Base-by-base conservation (phyloP, 2,113 vertebrate species). In the Columbina picui region DNA sequence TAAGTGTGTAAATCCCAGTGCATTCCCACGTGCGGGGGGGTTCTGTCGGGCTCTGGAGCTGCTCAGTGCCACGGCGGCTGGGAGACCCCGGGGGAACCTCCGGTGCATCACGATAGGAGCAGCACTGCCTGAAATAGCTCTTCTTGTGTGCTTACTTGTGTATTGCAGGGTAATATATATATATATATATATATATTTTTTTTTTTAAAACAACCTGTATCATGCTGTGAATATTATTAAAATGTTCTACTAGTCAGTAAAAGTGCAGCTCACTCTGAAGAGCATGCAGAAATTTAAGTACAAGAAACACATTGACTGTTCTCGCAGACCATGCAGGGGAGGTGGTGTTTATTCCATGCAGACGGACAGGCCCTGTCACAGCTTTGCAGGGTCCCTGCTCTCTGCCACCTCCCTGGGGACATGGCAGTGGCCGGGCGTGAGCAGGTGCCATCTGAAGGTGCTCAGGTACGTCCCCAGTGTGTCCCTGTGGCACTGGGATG, bases 221-320 rank as follows among this genome's bases (percentile, higher is more conserved):
- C 52, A 1, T 71, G 89, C 95, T 88, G 39, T 69, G 93, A 69
- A 84, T 94, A 26, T 90, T 90, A 86, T 93, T 93, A 78, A 96
- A 93, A 84, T 56, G 82, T 59, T 89, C 87, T 68, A 18, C 83
- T 83, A 77, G 86, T 92, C 94, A 81, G 71, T 39, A 34, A 12
- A 74, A 67, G 39, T 7, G 59, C 65, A 39, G 69, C 63, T 89
- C 78, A 56, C 86, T 52, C 79, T 64, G 84, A 94, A 64, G 81
- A 78, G 39, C 14, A 39, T 4, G 19, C 27, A 84, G 91, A 76
- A 71, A 85, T 75, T 75, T 38, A 92, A 94, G 79, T 47, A 32
- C 67, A 79, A 73, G 47, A 68, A 78, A 63, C 45, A 56, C 36
- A 41, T 75, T 74, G 89, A 50, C 49, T 67, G 87, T 65, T 91